These are phyloP conservation scores for Ricordea florida DNA, from an alignment of 92 coral and sea anemone genomes.

Conservation along the genomic window DNA sequence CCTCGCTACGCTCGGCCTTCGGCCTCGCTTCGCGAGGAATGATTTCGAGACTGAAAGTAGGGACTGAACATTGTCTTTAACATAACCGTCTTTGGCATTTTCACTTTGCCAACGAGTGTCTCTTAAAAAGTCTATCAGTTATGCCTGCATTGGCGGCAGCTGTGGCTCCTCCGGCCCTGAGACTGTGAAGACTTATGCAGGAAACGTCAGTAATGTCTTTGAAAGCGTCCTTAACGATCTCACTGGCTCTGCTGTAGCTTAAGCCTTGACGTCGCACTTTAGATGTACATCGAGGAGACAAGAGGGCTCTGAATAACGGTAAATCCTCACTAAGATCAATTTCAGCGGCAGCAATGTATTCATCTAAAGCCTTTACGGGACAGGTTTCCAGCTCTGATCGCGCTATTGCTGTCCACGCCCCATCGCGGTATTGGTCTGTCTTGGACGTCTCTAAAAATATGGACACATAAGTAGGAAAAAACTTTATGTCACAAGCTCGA, in stretches of 20 bases:
- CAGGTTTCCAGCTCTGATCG: constrained; percentile 42
- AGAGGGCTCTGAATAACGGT: constrained; percentile 39
- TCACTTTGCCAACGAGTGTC: constrained; percentile 60
- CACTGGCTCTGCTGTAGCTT: constrained; percentile 50
- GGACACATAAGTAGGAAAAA: constrained; percentile 6
- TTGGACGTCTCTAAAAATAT: constrained; percentile 44
- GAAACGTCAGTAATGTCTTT: constrained; percentile 45
- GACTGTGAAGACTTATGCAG: constrained; percentile 45
- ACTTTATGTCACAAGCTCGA: constrained; percentile 20
- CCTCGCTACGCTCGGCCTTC: no score
- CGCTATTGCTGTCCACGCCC: constrained; percentile 48
- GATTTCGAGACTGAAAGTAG: constrained; percentile 32
- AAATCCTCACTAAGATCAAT: constrained; percentile 44
- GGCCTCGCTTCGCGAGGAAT: no score
- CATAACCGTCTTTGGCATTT: constrained; percentile 61
- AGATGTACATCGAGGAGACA: constrained; percentile 2
- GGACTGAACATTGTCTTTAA: constrained; percentile 51
- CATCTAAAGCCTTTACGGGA: constrained; percentile 36
- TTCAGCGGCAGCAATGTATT: constrained; percentile 49
- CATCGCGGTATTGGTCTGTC: constrained; percentile 57
- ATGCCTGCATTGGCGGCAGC: constrained; percentile 57
- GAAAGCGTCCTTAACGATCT: constrained; percentile 46
- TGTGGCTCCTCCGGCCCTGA: constrained; percentile 52
- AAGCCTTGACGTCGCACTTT: constrained; percentile 44
- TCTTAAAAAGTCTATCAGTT: constrained; percentile 43